A percentile compares a stretch with the other conserved stretches of the same genome.
Evolutionary conservation across 2,888 invertebrate genomes (phyloP).

Genomic region (Caenorhabditis virilis): DNA sequence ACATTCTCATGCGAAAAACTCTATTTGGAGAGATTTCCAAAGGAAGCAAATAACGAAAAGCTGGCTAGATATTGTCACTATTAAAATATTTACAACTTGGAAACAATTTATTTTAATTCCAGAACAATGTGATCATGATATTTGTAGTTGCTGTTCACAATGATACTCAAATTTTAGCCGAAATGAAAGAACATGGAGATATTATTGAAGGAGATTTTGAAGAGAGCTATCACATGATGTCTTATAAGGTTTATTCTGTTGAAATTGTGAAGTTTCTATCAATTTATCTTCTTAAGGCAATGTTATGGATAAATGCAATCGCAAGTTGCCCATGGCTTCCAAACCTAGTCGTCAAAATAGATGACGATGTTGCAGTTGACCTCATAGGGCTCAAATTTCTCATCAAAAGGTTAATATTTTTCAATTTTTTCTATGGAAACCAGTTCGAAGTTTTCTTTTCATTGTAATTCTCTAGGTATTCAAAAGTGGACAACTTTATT

Average conservation of each 20-base stretch:
- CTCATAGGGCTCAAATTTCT: conserved; percentile 24
- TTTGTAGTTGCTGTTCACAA: conserved; percentile 14
- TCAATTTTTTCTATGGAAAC: neutral
- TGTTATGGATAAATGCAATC: conserved; percentile 38
- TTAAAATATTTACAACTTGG: too few species aligned
- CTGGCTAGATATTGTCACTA: conserved; percentile 28
- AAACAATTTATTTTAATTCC: too few species aligned
- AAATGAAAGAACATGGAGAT: conserved; percentile 12
- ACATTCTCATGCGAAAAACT: conserved; percentile 27
- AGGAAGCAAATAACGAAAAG: neutral
- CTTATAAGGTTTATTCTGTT: conserved; percentile 34
- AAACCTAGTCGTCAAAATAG: conserved; percentile 40
- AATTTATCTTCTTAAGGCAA: conserved; percentile 18
- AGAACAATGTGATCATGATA: conserved; percentile 26
- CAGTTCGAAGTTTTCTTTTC: neutral
- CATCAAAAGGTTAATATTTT: conserved; percentile 23
- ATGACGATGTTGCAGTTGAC: conserved; percentile 50
- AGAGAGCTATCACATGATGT: conserved; percentile 50
- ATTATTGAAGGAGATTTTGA: conserved; percentile 25
- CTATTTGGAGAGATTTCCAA: conserved; percentile 1
- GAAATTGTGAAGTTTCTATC: neutral
- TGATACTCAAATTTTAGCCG: conserved; percentile 7
- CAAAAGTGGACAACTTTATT: conserved; percentile 25
- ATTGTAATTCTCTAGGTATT: too few species aligned
- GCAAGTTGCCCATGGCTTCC: conserved; percentile 18